Conservation (phyloP, 2,797 vertebrate species). For the Chrosomus eos region DNA sequence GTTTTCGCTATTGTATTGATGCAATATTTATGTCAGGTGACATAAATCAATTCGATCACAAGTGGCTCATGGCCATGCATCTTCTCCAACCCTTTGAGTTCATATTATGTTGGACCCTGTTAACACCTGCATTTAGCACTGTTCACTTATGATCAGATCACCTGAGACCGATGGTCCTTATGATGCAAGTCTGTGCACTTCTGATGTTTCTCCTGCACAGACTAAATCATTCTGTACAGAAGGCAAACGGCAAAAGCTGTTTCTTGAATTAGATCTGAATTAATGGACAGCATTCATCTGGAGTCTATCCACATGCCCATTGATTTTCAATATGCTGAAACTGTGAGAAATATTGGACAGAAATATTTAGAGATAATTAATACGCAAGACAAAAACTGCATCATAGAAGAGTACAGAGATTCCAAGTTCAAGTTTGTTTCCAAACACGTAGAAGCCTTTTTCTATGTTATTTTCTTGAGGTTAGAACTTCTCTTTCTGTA, state of each 20-base stretch:
- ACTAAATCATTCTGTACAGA: not conserved
- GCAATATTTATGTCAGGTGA: not conserved
- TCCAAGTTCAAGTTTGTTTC: not conserved
- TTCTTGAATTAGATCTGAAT: conserved; percentile 3
- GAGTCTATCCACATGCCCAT: conserved; percentile 4
- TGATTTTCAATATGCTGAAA: conserved; percentile 23
- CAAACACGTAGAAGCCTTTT: not conserved
- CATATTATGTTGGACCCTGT: not conserved
- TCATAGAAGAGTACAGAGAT: not conserved
- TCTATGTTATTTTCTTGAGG: not conserved
- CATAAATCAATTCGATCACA: too few species aligned
- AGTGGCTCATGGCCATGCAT: not conserved
- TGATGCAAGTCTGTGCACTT: not conserved
- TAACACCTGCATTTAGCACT: not conserved
- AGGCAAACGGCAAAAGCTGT: not conserved
- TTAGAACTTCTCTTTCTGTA: not conserved
- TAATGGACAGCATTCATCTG: conserved; percentile 16
- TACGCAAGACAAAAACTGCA: not conserved
- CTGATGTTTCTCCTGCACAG: not conserved
- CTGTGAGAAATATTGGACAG: conserved; percentile 22
- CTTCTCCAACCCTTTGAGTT: not conserved
- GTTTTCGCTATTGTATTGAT: not conserved
- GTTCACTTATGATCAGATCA: conserved; percentile 3
- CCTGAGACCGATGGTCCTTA: not conserved
- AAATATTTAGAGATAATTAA: conserved; percentile 23